Base-by-base conservation (phyloP, 2,888 invertebrate species). In the Archaeoteleia sp. region DNA sequence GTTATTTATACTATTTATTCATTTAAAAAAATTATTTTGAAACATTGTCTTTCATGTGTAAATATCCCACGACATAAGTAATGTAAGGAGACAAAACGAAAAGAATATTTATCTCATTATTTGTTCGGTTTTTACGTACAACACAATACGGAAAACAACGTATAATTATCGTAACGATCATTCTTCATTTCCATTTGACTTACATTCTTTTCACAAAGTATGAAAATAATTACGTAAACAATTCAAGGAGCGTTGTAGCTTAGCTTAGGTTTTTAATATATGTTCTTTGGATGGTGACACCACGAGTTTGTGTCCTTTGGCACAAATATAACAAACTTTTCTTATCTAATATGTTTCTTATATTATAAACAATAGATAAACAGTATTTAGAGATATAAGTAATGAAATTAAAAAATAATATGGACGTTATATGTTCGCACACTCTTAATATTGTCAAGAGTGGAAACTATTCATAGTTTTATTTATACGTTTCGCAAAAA, bases 221-320 rank as follows among this genome's bases (percentile, higher is more conserved):
- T n/a, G 17, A 20, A 37, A 35, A 35, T 20, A 37, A 37, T 37
- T 37, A 37, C 37, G 17, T 17, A 14, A 13, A 35, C 7, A 13
- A 14, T 35, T 35, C 12, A 35, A 6, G 13, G 15, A n/a, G n/a
- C n/a, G n/a, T n/a, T 12, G 12, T 13, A 29, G 29, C 8, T 29
- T 20, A 12, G n/a, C 39, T 23, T 39, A 39, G 1, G 6, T 39
- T 49, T 20, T 45, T 53, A 63, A 14, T 7, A 14, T 40, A 32
- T 12, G 51, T 51, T 67, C 67, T 67, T 67, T 67, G 67, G 67
- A 67, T 55, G 51, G 14, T 43, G 51, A 62, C 54, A 42, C 25
- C 35, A 42, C 40, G 32, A 53, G 37, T 40, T 66, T 14, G 53
- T 30, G 54, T 58, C 62, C 62, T 68, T 68, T 68, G 62, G 62